Conservation (phyloP, 64 coral and sea anemone species). For the Acropora tenuis region DNA sequence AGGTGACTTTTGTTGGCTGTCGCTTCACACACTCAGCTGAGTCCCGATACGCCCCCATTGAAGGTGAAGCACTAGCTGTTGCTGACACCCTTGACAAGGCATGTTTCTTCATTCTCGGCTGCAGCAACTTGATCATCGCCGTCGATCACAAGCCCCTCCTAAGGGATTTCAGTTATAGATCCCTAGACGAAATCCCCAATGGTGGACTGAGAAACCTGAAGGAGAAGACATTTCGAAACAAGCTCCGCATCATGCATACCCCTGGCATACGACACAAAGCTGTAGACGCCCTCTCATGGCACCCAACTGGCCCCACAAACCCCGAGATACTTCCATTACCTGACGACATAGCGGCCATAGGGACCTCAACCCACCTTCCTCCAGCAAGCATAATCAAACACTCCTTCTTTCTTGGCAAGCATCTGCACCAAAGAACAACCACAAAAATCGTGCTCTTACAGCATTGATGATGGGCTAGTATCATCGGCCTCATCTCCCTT, state of each 20-base stretch:
- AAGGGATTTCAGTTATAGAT: constrained; percentile 27
- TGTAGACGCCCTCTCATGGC: constrained; percentile 34
- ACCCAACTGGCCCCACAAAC: constrained; percentile 35
- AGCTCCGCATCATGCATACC: constrained; percentile 41
- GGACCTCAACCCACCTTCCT: not conserved
- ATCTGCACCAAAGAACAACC: not conserved
- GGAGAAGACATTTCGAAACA: constrained; percentile 61
- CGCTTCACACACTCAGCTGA: constrained; percentile 67
- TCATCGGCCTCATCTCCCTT: constrained; percentile 39
- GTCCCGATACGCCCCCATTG: constrained; percentile 51
- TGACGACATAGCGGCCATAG: constrained; percentile 30
- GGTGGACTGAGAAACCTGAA: constrained; percentile 51
- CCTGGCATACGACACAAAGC: constrained; percentile 51
- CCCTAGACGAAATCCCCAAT: constrained; percentile 43
- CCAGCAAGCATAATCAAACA: not conserved
- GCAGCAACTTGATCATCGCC: constrained; percentile 38
- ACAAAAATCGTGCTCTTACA: not conserved
- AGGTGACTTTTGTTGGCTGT: constrained; percentile 59
- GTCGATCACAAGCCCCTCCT: constrained; percentile 63
- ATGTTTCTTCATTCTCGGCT: constrained; percentile 51
- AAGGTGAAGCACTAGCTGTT: constrained; percentile 53
- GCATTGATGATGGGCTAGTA: not conserved
- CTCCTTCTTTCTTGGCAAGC: constrained; percentile 14
- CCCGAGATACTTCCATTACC: constrained; percentile 39
- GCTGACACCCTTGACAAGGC: constrained; percentile 56